Evolutionary conservation across 2,888 invertebrate genomes (phyloP).

Genomic region (Leptogaster cylindrica): DNA sequence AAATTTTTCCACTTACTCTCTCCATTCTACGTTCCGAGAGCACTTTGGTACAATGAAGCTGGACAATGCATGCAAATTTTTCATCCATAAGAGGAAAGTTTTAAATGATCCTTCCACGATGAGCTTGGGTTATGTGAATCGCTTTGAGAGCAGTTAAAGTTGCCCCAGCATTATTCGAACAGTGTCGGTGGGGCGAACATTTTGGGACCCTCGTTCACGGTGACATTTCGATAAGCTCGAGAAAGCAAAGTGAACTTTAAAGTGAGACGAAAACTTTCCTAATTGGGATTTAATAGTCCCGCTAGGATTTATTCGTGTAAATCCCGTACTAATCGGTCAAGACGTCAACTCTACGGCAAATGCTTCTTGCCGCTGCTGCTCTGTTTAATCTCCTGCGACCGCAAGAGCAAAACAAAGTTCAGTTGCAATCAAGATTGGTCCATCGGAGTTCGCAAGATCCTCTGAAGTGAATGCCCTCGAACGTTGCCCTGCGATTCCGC

Average conservation of each 20-base stretch:
- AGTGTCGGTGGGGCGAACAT: neutral
- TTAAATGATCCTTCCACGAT: conserved; percentile 6
- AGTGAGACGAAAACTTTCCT: conserved; percentile 27
- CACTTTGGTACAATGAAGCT: neutral
- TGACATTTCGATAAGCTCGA: conserved; percentile 14
- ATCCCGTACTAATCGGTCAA: conserved; percentile 22
- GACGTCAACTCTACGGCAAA: neutral
- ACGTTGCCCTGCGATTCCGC: neutral
- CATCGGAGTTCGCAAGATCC: neutral
- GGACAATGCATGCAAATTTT: conserved; percentile 37
- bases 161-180: neutral
- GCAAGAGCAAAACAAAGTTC: conserved; percentile 31
- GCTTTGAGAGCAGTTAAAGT: conserved; percentile 14
- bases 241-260: conserved; percentile 26
- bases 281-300: conserved; percentile 14
- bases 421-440: conserved; percentile 28
- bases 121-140: conserved; percentile 10
- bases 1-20: conserved; percentile 23
- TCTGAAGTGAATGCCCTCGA: conserved; percentile 12
- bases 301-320: conserved; percentile 4
- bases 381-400: conserved; percentile 29
- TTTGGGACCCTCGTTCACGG: neutral
- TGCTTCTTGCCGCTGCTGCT: conserved; percentile 13
- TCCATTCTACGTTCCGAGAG: conserved; percentile 4
- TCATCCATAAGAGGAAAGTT: conserved; percentile 33